Evolutionary conservation across 2,888 invertebrate genomes (phyloP).

Genomic region (Villa cingulata): DNA sequence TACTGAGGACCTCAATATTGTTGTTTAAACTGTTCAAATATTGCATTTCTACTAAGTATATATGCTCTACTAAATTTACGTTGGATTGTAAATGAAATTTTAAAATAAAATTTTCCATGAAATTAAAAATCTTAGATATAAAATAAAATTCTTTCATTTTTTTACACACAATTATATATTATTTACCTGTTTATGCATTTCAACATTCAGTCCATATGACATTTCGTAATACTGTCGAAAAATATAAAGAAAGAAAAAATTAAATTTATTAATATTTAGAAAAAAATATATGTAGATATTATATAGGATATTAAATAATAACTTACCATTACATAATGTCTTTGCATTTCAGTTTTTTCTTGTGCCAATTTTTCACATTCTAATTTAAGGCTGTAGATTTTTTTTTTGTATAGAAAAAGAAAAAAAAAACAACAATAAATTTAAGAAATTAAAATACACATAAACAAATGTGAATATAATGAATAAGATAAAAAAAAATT

Average conservation of each 20-base stretch:
- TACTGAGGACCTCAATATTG: too few species aligned
- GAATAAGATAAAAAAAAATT: conserved; percentile 24
- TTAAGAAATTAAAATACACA: too few species aligned
- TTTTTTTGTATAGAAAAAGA: conserved; percentile 22
- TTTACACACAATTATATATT: too few species aligned
- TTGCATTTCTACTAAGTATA: too few species aligned
- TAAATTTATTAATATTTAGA: conserved; percentile 1
- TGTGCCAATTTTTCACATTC: conserved; percentile 75
- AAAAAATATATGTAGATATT: conserved; percentile 1
- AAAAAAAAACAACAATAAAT: background rate
- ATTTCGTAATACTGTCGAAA: conserved; percentile 96
- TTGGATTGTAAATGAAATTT: too few species aligned
- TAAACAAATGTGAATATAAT: too few species aligned
- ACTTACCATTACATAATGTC: conserved; percentile 79
- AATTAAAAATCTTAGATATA: too few species aligned
- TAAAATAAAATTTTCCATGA: too few species aligned
- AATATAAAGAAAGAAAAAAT: conserved; percentile 28
- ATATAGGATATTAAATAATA: background rate
- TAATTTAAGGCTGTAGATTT: conserved; percentile 69
- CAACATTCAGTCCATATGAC: conserved; percentile 93
- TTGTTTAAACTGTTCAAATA: too few species aligned
- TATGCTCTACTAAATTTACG: too few species aligned
- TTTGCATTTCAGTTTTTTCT: conserved; percentile 79
- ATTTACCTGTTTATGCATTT: conserved; percentile 92
- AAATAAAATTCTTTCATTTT: too few species aligned